Conservation (phyloP, 1,140 invertebrate genomes). For the Papilio polyxenes region DNA sequence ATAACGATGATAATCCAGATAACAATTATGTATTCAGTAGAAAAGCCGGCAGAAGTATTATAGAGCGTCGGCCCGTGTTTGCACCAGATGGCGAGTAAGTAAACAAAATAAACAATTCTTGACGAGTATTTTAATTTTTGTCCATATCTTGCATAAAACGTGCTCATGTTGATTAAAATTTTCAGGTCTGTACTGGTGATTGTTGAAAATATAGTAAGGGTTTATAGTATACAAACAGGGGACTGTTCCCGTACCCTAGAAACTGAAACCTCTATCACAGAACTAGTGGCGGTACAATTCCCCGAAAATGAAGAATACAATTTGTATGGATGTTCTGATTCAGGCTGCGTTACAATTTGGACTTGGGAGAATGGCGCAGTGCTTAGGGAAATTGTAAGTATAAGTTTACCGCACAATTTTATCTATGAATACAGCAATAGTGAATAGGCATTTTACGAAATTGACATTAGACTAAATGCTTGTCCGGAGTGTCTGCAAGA, state of each 20-base stretch:
- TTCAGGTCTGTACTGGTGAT: conserved; percentile 71
- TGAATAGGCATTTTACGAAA: too few relatives aligned
- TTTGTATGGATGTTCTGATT: conserved; percentile 72
- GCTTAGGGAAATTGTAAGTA: conserved; percentile 70
- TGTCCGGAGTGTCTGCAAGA: too few relatives aligned
- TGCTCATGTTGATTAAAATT: conserved; percentile 31
- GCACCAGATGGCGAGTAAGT: conserved; percentile 78
- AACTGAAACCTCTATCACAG: conserved; percentile 58
- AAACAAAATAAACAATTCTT: conserved; percentile 20
- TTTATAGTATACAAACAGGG: conserved; percentile 73
- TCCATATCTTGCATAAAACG: background rate
- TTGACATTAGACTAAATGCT: too few relatives aligned
- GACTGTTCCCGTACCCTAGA: conserved; percentile 69
- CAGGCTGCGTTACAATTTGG: conserved; percentile 70
- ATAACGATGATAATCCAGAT: conserved; percentile 42
- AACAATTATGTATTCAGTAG: conserved; percentile 67
- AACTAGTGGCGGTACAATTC: conserved; percentile 65
- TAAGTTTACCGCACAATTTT: conserved; percentile 15
- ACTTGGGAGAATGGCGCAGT: conserved; percentile 76
- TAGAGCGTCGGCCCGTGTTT: conserved; percentile 73
- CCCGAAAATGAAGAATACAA: conserved; percentile 71
- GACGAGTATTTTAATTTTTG: background rate
- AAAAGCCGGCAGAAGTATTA: conserved; percentile 77
- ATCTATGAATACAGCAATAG: background rate
- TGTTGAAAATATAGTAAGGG: conserved; percentile 70